A percentile compares a stretch with the other conserved stretches of the same genome.
Conservation (phyloP, 2,888 invertebrate genomes). For the Acutogordius australiensis region DNA sequence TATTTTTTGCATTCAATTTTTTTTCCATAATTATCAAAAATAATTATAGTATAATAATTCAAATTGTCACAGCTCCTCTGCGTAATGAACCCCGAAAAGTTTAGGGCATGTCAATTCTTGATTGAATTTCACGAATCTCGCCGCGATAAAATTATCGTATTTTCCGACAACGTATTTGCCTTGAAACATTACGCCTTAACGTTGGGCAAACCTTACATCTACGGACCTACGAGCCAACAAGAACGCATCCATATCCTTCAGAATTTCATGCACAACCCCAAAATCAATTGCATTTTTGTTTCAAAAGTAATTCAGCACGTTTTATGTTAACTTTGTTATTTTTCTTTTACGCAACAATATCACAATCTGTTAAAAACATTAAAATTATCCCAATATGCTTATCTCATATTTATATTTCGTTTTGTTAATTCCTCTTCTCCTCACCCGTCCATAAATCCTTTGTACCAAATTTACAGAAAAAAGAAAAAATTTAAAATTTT, state of each 20-base stretch:
- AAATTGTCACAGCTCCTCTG: slow-evolving; percentile 45
- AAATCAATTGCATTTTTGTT: slow-evolving; percentile 93
- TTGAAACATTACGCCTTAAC: slow-evolving; percentile 81
- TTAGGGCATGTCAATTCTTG: slow-evolving; percentile 74
- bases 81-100: slow-evolving; percentile 96
- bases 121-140: slow-evolving; percentile 67
- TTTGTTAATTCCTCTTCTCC: no score
- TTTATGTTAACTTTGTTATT: slow-evolving; percentile 1
- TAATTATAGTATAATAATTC: no score
- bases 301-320: slow-evolving; percentile 40
- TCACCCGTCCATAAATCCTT: no score
- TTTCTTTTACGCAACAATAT: no score
- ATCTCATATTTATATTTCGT: no score
- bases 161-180: slow-evolving; percentile 95
- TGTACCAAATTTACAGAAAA: no score
- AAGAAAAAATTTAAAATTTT: no score
- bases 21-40: no score
- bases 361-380: no score
- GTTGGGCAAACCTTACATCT: slow-evolving; percentile 89
- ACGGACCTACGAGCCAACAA: slow-evolving; percentile 77
- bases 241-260: slow-evolving; percentile 89
- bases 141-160: slow-evolving; percentile 93
- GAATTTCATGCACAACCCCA: slow-evolving; percentile 91
- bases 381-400: no score
- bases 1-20: no score